Evolutionary conservation across 2,113 vertebrate genomes (phyloP).

Genomic region (Rhineura floridana): DNA sequence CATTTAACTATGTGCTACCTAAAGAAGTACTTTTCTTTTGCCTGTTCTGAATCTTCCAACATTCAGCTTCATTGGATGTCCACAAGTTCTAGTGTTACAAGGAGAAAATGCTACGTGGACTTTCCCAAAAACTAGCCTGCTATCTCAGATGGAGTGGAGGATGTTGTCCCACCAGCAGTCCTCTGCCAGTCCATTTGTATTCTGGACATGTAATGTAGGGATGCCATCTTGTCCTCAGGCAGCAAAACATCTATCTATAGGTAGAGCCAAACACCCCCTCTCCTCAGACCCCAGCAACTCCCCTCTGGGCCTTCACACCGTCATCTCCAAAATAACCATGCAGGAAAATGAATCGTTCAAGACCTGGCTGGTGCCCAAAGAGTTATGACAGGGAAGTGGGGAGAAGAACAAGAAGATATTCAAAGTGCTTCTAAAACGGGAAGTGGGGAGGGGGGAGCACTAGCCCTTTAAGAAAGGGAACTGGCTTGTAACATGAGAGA

Average conservation of each 20-base stretch:
- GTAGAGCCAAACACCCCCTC: neutral
- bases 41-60: too few species aligned
- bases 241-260: neutral
- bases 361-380: constrained; percentile 14
- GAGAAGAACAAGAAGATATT: constrained; percentile 8
- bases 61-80: too few species aligned
- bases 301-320: neutral
- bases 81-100: too few species aligned
- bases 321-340: neutral
- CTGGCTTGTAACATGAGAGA: constrained; percentile 60
- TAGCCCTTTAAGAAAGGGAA: constrained; percentile 69
- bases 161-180: too few species aligned
- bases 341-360: neutral
- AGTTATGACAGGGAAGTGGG: neutral
- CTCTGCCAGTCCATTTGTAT: too few species aligned
- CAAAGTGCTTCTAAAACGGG: constrained; percentile 52
- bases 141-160: too few species aligned
- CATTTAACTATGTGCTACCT: too few species aligned
- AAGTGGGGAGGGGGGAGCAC: constrained; percentile 22
- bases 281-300: neutral
- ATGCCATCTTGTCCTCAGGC: too few species aligned
- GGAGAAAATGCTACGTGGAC: too few species aligned
- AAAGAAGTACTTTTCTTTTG: too few species aligned
- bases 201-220: too few species aligned
- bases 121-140: too few species aligned